Conservation (phyloP, 1,140 invertebrate species). For the Laupala kohalensis region DNA sequence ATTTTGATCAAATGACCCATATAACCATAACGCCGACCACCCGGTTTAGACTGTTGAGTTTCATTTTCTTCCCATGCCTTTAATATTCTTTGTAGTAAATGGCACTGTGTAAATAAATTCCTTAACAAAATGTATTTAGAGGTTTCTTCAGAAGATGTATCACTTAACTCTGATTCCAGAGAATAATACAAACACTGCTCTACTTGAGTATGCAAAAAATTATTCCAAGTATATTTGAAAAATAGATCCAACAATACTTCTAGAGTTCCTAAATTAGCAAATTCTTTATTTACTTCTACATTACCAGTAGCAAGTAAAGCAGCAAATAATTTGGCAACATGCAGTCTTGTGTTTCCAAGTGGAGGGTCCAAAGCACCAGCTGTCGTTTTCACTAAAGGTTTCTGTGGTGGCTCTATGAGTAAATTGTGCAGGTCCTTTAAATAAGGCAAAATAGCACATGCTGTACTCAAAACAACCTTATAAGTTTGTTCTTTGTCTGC, state of each 20-base stretch:
- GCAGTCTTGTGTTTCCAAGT: conserved; percentile 59
- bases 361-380: conserved; percentile 52
- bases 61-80: conserved; percentile 52
- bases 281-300: conserved; percentile 36
- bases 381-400: conserved; percentile 46
- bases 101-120: conserved; percentile 49
- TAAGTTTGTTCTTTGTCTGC: conserved; percentile 33
- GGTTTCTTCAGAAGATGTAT: conserved; percentile 17
- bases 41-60: conserved; percentile 34
- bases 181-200: conserved; percentile 56
- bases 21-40: conserved; percentile 46
- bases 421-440: conserved; percentile 58
- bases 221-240: conserved; percentile 74
- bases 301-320: conserved; percentile 53
- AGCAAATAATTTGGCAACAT: conserved; percentile 57
- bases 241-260: conserved; percentile 59
- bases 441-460: conserved; percentile 47
- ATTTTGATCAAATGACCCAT: conserved; percentile 68
- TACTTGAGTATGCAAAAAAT: conserved; percentile 78
- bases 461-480: conserved; percentile 40
- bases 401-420: conserved; percentile 57
- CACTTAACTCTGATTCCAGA: conserved; percentile 31
- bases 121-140: conserved; percentile 34
- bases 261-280: conserved; percentile 42
- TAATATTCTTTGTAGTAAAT: conserved; percentile 48